Percentiles rank a stretch among this genome's conserved stretches.
These are phyloP conservation scores for Eidolon helvum DNA, from an alignment of 2,113 vertebrate genomes.

Conservation along the genomic window DNA sequence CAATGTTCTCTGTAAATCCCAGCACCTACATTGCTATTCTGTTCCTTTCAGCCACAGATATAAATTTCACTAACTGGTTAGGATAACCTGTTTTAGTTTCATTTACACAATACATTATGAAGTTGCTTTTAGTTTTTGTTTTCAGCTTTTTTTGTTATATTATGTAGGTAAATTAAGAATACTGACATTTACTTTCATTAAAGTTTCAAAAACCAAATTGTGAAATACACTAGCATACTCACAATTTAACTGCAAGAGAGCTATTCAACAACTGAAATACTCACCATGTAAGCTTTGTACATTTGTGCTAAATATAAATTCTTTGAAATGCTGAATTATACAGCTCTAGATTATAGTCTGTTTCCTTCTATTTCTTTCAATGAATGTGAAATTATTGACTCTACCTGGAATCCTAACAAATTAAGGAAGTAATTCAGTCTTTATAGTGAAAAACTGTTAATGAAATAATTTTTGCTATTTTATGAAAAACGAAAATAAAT, in stretches of 20 bases:
- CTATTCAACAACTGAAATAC: conserved; percentile 21
- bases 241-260: conserved; percentile 15
- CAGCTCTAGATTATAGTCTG: conserved; percentile 43
- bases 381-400: conserved; percentile 41
- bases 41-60: background rate
- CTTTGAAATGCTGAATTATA: conserved; percentile 24
- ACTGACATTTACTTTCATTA: conserved; percentile 51
- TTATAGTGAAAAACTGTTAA: conserved; percentile 37
- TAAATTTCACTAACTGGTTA: background rate
- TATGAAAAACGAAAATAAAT: conserved; percentile 41
- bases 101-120: background rate
- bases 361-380: conserved; percentile 48
- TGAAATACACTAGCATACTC: conserved; percentile 18
- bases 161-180: background rate
- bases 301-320: conserved; percentile 1
- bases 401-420: background rate
- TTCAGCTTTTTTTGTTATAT: background rate
- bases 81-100: background rate
- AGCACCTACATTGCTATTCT: background rate
- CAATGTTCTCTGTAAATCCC: background rate
- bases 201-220: conserved; percentile 52
- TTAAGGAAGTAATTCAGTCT: conserved; percentile 44
- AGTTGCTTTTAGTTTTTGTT: conserved; percentile 15
- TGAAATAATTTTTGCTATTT: conserved; percentile 31
- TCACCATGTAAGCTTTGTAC: background rate